Evolutionary conservation across 1,140 invertebrate species (phyloP).

Genomic region (Teleogryllus occipitalis): DNA sequence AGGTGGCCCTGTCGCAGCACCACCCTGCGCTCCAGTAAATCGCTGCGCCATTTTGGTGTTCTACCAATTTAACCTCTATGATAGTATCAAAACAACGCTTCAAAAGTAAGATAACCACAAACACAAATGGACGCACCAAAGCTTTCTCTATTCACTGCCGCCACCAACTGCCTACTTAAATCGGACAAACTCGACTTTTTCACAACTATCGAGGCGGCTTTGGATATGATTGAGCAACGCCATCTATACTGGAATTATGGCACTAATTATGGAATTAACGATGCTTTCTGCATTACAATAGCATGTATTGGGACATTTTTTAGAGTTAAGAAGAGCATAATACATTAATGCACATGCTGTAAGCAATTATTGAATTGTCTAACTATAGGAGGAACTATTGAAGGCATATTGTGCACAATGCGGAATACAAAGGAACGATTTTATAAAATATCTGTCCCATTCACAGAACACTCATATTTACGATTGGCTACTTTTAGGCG

Average conservation of each 20-base stretch:
- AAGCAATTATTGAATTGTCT: no score
- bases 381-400: no score
- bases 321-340: no score
- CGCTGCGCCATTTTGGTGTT: conserved; percentile 46
- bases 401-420: no score
- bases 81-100: neutral
- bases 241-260: neutral
- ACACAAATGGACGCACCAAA: neutral
- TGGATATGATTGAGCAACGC: neutral
- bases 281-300: neutral
- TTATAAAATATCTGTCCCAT: neutral
- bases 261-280: neutral
- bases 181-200: neutral
- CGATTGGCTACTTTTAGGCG: neutral
- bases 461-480: neutral
- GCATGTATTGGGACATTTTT: no score
- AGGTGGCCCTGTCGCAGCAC: conserved; percentile 44
- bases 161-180: neutral
- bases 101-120: neutral
- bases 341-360: no score
- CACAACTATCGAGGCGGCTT: neutral
- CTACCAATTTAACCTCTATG: neutral
- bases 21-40: conserved; percentile 40
- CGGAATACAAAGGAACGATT: neutral
- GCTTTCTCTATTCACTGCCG: neutral